Conservation (phyloP, 2,888 invertebrate species). For the Drosophila kanekoi region DNA sequence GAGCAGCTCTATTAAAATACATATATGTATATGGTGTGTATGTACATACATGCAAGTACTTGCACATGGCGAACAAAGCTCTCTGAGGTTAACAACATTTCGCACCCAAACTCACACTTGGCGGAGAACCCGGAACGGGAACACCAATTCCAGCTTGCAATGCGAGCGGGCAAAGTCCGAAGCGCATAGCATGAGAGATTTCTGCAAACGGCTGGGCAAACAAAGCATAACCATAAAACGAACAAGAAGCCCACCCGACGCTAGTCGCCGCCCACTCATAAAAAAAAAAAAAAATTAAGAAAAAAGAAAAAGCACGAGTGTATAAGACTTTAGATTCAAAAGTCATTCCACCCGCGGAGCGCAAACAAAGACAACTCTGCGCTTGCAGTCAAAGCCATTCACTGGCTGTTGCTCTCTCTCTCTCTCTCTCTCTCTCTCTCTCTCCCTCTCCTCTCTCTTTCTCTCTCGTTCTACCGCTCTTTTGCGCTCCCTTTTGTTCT, state of each 20-base stretch:
- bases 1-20: conserved; percentile 22
- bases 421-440: conserved; percentile 16
- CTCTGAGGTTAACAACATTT: conserved; percentile 66
- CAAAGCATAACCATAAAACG: conserved; percentile 41
- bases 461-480: conserved; percentile 15
- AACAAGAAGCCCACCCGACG: conserved; percentile 4
- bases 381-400: conserved; percentile 1
- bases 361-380: conserved; percentile 37
- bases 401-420: conserved; percentile 10
- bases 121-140: conserved; percentile 62
- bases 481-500: conserved; percentile 35
- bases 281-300: not conserved
- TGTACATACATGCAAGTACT: not conserved
- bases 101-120: conserved; percentile 23
- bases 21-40: too few relatives aligned
- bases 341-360: conserved; percentile 51
- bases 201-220: conserved; percentile 18
- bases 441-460: conserved; percentile 11
- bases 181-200: conserved; percentile 27
- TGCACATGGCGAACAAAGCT: conserved; percentile 52
- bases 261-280: conserved; percentile 17
- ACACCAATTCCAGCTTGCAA: conserved; percentile 27
- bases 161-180: conserved; percentile 35
- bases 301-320: not conserved
- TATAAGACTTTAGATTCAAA: conserved; percentile 22